These are phyloP conservation scores for Accipiter cooperii DNA, from an alignment of 2,113 vertebrate species.

Conservation along the genomic window DNA sequence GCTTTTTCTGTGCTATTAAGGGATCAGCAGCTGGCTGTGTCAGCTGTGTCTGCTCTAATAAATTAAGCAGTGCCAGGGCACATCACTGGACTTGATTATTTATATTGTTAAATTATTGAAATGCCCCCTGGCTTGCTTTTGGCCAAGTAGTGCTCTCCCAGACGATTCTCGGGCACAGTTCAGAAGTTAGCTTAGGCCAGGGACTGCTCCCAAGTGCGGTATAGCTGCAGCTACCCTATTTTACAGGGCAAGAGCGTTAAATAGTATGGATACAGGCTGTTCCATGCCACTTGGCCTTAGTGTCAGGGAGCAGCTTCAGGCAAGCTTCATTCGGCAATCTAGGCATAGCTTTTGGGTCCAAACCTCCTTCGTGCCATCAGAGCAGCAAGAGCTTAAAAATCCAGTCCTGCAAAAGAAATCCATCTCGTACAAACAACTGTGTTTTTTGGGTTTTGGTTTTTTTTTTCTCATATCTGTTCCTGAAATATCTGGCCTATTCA, in stretches of 20 bases:
- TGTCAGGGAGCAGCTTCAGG: not conserved
- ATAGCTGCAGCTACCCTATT: not conserved
- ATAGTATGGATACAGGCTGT: not conserved
- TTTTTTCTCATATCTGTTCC: not conserved
- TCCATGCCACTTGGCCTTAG: not conserved
- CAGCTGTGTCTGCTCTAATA: constrained; percentile 36
- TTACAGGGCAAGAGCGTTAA: not conserved
- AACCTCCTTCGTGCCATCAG: not conserved
- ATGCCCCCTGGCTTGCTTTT: constrained; percentile 16
- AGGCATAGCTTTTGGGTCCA: not conserved
- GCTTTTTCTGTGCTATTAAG: not conserved
- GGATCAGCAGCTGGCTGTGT: not conserved
- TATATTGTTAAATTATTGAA: constrained; percentile 48
- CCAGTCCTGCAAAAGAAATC: not conserved
- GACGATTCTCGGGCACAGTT: not conserved
- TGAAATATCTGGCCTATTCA: not conserved
- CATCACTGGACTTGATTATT: constrained; percentile 9
- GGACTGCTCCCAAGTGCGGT: not conserved
- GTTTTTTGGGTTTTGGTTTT: not conserved
- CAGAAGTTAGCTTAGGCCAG: not conserved
- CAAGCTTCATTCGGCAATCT: not conserved
- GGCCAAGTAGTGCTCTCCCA: not conserved
- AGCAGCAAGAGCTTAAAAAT: not conserved
- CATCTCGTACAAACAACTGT: not conserved
- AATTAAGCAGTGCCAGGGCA: not conserved